Evolutionary conservation across 2,888 invertebrate species (phyloP), one percentile per base, ranked within the genome.

Genomic region (Dryocosmus kuriphilus): DNA sequence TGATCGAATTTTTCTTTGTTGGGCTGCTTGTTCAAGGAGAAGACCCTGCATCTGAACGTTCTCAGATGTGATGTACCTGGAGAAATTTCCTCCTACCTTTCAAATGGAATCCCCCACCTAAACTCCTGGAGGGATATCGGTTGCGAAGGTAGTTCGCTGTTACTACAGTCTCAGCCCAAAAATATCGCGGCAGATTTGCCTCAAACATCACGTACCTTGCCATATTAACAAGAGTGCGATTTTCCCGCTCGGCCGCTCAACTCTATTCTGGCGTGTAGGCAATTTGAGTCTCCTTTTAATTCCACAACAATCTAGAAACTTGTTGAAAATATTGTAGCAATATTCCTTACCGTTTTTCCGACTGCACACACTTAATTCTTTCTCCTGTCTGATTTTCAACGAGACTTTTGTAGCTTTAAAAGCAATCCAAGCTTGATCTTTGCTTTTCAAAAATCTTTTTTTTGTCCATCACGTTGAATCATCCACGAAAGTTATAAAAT

Each of bases 271-370:
- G 61, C 5, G 55, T 77, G 35, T 77, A 57, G 4, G 77, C n/a
- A 7, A 77, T 27, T 38, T 27, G 19, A 41, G 14, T 22, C 73
- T 51, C 41, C 77, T 73, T 11, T 22, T n/a, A n/a, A n/a, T n/a
- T n/a, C n/a, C n/a, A n/a, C n/a, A n/a, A n/a, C n/a, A n/a, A n/a
- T n/a, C n/a, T n/a, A 78, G 51, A 57, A 67, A 76, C 14, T 55
- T 22, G 22, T 77, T n/a, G 19, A 80, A 75, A 14, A 63, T 51
- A 32, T 38, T 46, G 30, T 77, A 77, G 14, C 35, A 30, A 38
- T 82, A 82, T 46, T 82, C 82, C 19, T 55, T 38, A 9, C 82
- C 82, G n/a, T 27, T 80, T 82, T 55, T 79, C 82, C 1, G 80
- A 78, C n/a, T n/a, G n/a, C n/a, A n/a, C n/a, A n/a, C n/a, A n/a